Base-by-base conservation (phyloP, 2,888 invertebrate species). In the Drosophila nr. fundita region DNA sequence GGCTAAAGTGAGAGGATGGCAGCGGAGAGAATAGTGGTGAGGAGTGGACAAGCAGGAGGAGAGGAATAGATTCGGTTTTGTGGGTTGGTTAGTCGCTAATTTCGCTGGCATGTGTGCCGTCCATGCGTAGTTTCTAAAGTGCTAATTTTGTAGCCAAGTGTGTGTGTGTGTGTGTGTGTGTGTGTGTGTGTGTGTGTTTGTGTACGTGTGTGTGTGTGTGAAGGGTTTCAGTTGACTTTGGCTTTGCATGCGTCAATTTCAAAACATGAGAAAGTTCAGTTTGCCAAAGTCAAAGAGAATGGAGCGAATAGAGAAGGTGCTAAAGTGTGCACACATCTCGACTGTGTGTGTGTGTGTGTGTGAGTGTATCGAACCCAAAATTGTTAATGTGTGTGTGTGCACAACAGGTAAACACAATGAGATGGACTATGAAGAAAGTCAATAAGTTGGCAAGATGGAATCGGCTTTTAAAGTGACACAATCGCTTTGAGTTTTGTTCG, bases 181-280 rank as follows among this genome's bases (percentile, higher is more conserved):
- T 42, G 1, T 3, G 6, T 21, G 13, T 18, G n/a, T 40, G 38
- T 18, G 45, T 34, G 21, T 70, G 4, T 2, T 0, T 38, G 38
- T 40, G 40, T 10, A n/a, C 0, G 34, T 50, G 18, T 70, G 40
- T 21, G 62, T 57, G 50, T 24, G 27, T 27, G 36, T 42, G 62
- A 72, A 80, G 65, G 77, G 62, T 40, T 65, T 54, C 52, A 61
- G 53, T 69, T 75, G 64, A 68, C 64, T 74, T 64, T 75, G 68
- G 64, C 64, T 74, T 49, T 45, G 36, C 59, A 34, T 55, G 29
- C 45, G 32, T 53, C 53, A 40, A 53, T 13, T 24, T 18, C 58
- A 62, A 68, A 62, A 38, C 34, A 38, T 80, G 89, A 83, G 87
- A 88, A 88, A 83, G 87, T 81, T 81, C 45, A 77, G 64, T 50